Evolutionary conservation across 23 tunicate species (phyloP).

Genomic region (Trididemnum clinides): DNA sequence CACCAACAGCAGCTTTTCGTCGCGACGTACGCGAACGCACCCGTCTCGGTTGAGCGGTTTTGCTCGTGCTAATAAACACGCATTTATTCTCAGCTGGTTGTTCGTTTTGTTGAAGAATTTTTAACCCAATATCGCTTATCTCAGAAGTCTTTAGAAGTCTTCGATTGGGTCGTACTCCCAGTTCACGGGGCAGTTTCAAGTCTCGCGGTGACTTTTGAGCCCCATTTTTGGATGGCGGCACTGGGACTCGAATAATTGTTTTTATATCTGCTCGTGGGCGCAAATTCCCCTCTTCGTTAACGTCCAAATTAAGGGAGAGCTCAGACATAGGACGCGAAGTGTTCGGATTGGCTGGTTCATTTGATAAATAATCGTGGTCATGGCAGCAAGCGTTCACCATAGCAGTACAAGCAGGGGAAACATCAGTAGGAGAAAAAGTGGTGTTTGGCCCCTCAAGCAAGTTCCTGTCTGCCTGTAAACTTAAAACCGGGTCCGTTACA

Average conservation of each 20-base stretch:
- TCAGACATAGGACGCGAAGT: not conserved
- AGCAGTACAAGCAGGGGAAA: constrained; percentile 77
- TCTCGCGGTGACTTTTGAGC: constrained; percentile 38
- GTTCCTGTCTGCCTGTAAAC: not conserved
- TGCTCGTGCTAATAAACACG: constrained; percentile 49
- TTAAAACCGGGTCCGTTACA: not conserved
- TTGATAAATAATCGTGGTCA: constrained; percentile 74
- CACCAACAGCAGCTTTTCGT: not conserved
- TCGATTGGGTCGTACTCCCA: not conserved
- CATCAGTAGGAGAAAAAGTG: constrained; percentile 46
- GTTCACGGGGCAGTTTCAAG: constrained; percentile 22
- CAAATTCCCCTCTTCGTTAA: not conserved
- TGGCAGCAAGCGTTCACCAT: constrained; percentile 90
- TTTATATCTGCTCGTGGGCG: not conserved
- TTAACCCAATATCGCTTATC: not conserved
- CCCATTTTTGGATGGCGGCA: not conserved
- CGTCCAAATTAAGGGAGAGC: not conserved
- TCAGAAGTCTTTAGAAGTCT: not conserved
- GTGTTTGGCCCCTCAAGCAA: not conserved
- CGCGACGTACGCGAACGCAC: not conserved
- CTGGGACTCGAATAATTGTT: constrained; percentile 8
- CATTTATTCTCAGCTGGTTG: not conserved
- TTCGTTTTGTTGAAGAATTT: not conserved
- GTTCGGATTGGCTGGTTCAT: not conserved
- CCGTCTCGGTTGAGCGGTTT: constrained; percentile 51